phyloP scores from a whole-genome alignment of 2,888 invertebrate species.

The Cyrtodaria siliqua region DNA sequence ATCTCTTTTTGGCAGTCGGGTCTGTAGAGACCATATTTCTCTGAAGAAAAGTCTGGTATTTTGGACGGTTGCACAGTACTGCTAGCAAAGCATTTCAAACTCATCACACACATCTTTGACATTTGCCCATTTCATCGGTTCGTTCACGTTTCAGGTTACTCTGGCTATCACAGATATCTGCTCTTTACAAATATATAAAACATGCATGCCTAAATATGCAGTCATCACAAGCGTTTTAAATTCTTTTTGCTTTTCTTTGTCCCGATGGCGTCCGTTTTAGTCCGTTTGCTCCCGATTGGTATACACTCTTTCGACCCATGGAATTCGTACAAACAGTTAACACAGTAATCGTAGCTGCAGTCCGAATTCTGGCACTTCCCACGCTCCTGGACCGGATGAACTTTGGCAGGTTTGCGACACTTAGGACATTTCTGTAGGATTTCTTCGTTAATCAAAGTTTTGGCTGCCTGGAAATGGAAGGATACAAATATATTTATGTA shows the following conservation, averaged over 20 bases:
- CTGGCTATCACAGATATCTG: too few relatives aligned
- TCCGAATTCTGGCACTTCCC: constrained; percentile 68
- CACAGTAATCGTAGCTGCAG: constrained; percentile 75
- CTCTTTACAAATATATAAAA: too few relatives aligned
- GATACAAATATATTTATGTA: too few relatives aligned
- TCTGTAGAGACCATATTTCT: too few relatives aligned
- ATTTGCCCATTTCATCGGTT: too few relatives aligned
- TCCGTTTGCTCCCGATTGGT: constrained; percentile 58
- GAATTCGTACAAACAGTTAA: constrained; percentile 69
- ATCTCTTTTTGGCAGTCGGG: too few relatives aligned
- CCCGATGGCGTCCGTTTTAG: constrained; percentile 68
- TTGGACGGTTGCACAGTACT: too few relatives aligned
- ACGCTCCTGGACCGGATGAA: constrained; percentile 69
- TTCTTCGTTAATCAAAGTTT: constrained; percentile 72
- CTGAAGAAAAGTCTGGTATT: too few relatives aligned
- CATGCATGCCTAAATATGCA: too few relatives aligned
- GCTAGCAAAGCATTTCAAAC: too few relatives aligned
- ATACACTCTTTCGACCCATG: constrained; percentile 72
- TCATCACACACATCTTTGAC: too few relatives aligned
- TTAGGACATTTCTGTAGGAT: constrained; percentile 76
- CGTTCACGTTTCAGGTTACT: too few relatives aligned
- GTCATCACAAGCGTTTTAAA: constrained; percentile 67
- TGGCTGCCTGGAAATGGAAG: constrained; percentile 65
- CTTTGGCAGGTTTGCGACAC: constrained; percentile 74
- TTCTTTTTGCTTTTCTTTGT: constrained; percentile 75